Evolutionary conservation across 2,113 vertebrate species (phyloP).

Genomic region (Pandion haliaetus): DNA sequence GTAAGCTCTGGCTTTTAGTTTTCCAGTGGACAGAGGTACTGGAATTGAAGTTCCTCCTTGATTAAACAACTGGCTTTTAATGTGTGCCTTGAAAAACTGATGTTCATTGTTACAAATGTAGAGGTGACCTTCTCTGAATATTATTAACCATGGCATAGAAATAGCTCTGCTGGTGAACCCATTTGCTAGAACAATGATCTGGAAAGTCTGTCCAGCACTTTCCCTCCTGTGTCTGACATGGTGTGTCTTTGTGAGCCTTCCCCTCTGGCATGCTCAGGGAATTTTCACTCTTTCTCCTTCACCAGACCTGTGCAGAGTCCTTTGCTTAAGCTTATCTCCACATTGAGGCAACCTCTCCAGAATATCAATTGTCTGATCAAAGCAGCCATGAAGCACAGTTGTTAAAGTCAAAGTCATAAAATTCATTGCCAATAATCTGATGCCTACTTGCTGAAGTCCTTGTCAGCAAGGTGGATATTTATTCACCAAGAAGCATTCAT

Average conservation of each 20-base stretch:
- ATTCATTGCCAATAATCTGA: not conserved
- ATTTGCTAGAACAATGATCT: constrained; percentile 34
- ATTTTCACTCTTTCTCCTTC: constrained; percentile 38
- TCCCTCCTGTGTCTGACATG: not conserved
- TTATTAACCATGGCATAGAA: not conserved
- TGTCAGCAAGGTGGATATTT: not conserved
- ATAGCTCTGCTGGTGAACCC: not conserved
- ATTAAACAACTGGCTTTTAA: not conserved
- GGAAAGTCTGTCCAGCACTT: not conserved
- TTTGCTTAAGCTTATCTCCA: constrained; percentile 11
- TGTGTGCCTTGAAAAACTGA: not conserved
- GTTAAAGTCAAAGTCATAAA: constrained; percentile 52
- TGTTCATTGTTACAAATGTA: not conserved
- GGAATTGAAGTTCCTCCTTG: not conserved
- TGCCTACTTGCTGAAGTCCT: not conserved
- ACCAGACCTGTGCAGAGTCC: not conserved
- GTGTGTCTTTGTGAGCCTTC: not conserved
- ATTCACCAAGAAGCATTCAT: not conserved
- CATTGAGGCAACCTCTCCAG: not conserved
- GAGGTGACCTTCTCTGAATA: constrained; percentile 1
- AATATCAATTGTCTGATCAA: constrained; percentile 62
- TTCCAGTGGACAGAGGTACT: not conserved
- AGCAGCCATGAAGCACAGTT: constrained; percentile 18
- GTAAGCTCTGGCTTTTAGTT: not conserved
- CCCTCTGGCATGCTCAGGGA: not conserved